Base-by-base conservation (phyloP, 2,888 invertebrate species). In the Pycnomerus fuliginosus region DNA sequence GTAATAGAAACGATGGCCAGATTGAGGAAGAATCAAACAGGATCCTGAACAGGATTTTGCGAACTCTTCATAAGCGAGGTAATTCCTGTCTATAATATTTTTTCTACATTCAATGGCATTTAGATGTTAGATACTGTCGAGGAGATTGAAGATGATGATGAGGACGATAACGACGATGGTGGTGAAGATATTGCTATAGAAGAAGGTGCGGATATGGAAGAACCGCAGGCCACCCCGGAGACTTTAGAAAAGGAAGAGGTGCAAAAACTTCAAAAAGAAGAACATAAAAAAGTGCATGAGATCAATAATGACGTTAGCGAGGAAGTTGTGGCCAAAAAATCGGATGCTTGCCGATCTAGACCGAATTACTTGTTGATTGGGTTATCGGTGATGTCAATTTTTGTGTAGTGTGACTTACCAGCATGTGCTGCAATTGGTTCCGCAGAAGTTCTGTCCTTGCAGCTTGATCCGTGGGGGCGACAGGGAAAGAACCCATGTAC, bases 401-500 rank as follows among this genome's bases (percentile, higher is more conserved):
- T n/a, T n/a, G n/a, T n/a, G n/a, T n/a, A n/a, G n/a, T n/a, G n/a
- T n/a, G n/a, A 44, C 48, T 48, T 34, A 48, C 48, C 48, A 48
- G 38, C 44, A 48, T 48, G 24, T 48, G 48, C 33, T 44, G 48
- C 16, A 48, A 27, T 24, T 39, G 76, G 73, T 60, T 83, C 76
- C 60, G 86, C 78, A 49, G 30, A 66, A 77, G 77, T 60, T 83
- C 82, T 40, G 80, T 79, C 64, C 83, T 76, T 56, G 79, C 20
- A 8, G 76, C 73, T 67, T 79, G 81, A 70, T 84, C 85, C 63
- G 79, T 79, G 66, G 82, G 84, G 61, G 77, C 77, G 70, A 85
- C 86, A 67, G 83, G 81, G 77, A 87, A 87, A 62, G 86, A 85
- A 61, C 86, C 86, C 80, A 86, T 83, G 75, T 86, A 83, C 83